phyloP scores from a whole-genome alignment of 2,797 vertebrate genomes.

The Anguilla pacifica region DNA sequence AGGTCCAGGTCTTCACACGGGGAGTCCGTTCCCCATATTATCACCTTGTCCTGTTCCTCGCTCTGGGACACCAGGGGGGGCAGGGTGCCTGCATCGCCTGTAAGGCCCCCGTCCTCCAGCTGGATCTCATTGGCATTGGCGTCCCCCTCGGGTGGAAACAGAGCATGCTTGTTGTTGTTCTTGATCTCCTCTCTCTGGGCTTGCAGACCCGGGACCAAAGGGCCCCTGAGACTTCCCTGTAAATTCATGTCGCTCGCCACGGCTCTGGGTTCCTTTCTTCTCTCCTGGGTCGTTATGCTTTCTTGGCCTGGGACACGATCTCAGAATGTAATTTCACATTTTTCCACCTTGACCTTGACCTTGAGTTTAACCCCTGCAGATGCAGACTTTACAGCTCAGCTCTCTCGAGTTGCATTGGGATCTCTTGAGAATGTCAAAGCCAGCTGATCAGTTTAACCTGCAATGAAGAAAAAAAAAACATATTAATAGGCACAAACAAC shows the following conservation, averaged over 20 bases:
- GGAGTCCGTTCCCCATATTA: conserved; percentile 74
- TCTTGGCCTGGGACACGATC: conserved; percentile 45
- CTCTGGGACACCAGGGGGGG: conserved; percentile 71
- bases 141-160: conserved; percentile 72
- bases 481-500: not conserved
- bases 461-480: conserved; percentile 33
- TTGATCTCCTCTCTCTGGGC: conserved; percentile 74
- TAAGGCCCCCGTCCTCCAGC: conserved; percentile 35
- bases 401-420: conserved; percentile 36
- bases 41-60: conserved; percentile 73
- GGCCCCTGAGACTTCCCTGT: conserved; percentile 59
- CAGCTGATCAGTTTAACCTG: conserved; percentile 52
- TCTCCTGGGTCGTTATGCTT: conserved; percentile 18
- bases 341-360: conserved; percentile 23
- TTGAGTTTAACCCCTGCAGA: not conserved
- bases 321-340: conserved; percentile 60
- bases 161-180: conserved; percentile 77
- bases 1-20: conserved; percentile 68
- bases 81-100: conserved; percentile 64
- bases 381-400: not conserved
- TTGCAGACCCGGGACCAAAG: conserved; percentile 65
- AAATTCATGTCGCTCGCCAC: conserved; percentile 65
- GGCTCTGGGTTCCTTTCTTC: conserved; percentile 40
- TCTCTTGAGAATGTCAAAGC: not conserved
- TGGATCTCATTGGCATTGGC: conserved; percentile 86